These are phyloP conservation scores for Morpho deidamia DNA, from an alignment of 2,888 invertebrate genomes.

Conservation along the genomic window DNA sequence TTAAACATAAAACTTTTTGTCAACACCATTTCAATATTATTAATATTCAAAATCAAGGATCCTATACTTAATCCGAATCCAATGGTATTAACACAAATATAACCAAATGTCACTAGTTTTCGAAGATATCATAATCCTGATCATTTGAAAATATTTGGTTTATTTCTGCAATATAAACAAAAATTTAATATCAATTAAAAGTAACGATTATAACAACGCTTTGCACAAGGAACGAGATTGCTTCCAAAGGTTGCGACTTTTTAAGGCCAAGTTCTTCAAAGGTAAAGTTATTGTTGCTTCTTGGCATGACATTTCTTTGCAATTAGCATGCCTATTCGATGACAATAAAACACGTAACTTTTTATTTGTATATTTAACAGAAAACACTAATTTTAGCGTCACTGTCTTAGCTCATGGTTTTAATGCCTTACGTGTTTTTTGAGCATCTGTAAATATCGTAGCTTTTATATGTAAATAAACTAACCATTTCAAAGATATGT, in stretches of 20 bases:
- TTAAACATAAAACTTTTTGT: not conserved
- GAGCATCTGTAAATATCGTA: not conserved
- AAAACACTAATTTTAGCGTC: not conserved
- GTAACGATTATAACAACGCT: slow-evolving; percentile 63
- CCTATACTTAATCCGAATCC: not conserved
- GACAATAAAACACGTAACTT: slow-evolving; percentile 26
- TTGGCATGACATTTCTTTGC: slow-evolving; percentile 53
- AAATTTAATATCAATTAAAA: slow-evolving; percentile 15
- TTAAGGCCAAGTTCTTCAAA: slow-evolving; percentile 56
- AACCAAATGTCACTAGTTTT: slow-evolving; percentile 15
- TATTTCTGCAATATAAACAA: slow-evolving; percentile 8
- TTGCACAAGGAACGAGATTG: slow-evolving; percentile 69
- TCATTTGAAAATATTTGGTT: slow-evolving; percentile 1
- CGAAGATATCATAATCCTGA: slow-evolving; percentile 5
- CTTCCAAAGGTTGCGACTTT: slow-evolving; percentile 62
- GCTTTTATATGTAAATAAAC: slow-evolving; percentile 3
- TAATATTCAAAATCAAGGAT: not conserved
- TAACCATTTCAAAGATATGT: slow-evolving; percentile 15
- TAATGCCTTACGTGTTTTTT: not conserved
- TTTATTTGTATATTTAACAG: not conserved
- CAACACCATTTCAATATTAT: slow-evolving; percentile 14
- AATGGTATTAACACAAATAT: slow-evolving; percentile 19
- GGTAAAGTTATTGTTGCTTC: slow-evolving; percentile 75
- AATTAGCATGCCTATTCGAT: slow-evolving; percentile 19
- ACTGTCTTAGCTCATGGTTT: not conserved